These are phyloP conservation scores for Leptoclinus maculatus DNA, from an alignment of 2,797 vertebrate genomes.

Conservation along the genomic window DNA sequence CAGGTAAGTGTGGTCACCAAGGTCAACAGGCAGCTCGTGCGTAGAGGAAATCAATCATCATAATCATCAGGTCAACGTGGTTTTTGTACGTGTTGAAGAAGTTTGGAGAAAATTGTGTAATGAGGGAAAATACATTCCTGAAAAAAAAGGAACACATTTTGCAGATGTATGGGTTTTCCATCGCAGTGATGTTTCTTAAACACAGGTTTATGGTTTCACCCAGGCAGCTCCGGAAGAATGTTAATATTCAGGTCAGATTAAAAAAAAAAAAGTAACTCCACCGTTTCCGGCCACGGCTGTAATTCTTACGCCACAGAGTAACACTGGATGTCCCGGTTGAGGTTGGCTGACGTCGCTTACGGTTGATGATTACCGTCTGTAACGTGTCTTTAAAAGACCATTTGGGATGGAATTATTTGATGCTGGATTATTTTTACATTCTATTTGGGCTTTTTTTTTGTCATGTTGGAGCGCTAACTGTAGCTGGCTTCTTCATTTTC, in stretches of 20 bases:
- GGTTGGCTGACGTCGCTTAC: constrained; percentile 64
- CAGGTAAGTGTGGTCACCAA: constrained; percentile 2
- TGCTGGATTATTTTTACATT: constrained; percentile 73
- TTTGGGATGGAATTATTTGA: constrained; percentile 73
- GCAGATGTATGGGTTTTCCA: constrained; percentile 33
- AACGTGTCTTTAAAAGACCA: constrained; percentile 76
- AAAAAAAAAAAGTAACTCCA: constrained; percentile 58
- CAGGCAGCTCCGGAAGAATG: constrained; percentile 64
- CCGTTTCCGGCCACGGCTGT: constrained; percentile 67
- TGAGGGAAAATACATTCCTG: constrained; percentile 29
- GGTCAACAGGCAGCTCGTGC: not conserved
- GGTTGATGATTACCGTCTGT: constrained; percentile 61
- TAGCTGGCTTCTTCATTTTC: constrained; percentile 61
- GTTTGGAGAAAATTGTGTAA: constrained; percentile 3
- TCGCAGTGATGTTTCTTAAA: constrained; percentile 46
- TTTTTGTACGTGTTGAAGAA: not conserved
- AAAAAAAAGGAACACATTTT: constrained; percentile 30
- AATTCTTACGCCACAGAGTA: constrained; percentile 70
- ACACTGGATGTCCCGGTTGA: constrained; percentile 60
- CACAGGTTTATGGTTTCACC: constrained; percentile 54
- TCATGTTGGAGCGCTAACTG: constrained; percentile 48
- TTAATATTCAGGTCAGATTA: constrained; percentile 76
- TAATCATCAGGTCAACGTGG: not conserved
- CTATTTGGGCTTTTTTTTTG: constrained; percentile 47
- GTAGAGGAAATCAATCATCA: constrained; percentile 8